Evolutionary conservation across 2,888 invertebrate species (phyloP).

Genomic region (Drosophila rellima): DNA sequence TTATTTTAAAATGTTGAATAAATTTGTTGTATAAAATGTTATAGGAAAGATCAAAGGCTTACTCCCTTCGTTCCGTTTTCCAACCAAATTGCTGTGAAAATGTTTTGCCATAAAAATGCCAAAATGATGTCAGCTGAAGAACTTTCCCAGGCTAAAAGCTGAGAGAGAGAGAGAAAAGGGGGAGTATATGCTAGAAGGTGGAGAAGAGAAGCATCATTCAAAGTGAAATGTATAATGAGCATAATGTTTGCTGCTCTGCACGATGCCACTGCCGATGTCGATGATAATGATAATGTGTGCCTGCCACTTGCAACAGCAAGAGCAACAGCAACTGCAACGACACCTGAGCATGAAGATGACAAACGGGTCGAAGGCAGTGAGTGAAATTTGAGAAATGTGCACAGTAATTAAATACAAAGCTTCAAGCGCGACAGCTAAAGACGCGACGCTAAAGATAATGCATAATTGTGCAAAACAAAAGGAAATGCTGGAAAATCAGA

Average conservation of each 20-base stretch:
- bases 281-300: slow-evolving; percentile 68
- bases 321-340: slow-evolving; percentile 37
- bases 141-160: slow-evolving; percentile 60
- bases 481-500: slow-evolving; percentile 56
- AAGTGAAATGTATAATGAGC: slow-evolving; percentile 78
- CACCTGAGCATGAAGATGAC: slow-evolving; percentile 59
- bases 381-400: slow-evolving; percentile 79
- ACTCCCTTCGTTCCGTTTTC: slow-evolving; percentile 19
- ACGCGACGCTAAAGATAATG: slow-evolving; percentile 70
- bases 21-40: too few species aligned
- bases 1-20: background rate
- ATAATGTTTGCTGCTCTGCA: slow-evolving; percentile 70
- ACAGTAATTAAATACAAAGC: slow-evolving; percentile 75
- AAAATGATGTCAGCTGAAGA: slow-evolving; percentile 61
- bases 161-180: slow-evolving; percentile 1
- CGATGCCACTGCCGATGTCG: slow-evolving; percentile 46
- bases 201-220: slow-evolving; percentile 32
- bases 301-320: slow-evolving; percentile 19
- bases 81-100: slow-evolving; percentile 37
- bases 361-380: slow-evolving; percentile 25
- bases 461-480: slow-evolving; percentile 78
- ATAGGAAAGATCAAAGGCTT: background rate
- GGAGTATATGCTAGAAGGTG: slow-evolving; percentile 2
- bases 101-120: slow-evolving; percentile 41
- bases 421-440: slow-evolving; percentile 61